Conservation (phyloP, 2,113 vertebrate genomes). For the Mola mola region DNA sequence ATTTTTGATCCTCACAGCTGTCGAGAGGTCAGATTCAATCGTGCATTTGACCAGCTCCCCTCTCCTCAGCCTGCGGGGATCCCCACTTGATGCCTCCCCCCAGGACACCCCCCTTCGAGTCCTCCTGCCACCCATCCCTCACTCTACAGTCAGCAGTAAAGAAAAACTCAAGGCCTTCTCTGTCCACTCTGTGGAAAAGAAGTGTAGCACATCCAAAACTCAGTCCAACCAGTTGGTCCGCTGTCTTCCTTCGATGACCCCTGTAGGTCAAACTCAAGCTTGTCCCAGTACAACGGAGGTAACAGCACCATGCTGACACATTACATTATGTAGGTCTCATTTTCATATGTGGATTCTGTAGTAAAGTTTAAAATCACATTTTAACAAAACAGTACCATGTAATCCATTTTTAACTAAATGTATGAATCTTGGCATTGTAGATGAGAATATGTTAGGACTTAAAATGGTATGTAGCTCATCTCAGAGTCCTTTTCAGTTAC, state of each 20-base stretch:
- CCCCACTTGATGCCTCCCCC: slow-evolving; percentile 61
- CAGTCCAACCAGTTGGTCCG: slow-evolving; percentile 17
- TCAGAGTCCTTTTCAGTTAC: not conserved
- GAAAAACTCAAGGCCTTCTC: slow-evolving; percentile 37
- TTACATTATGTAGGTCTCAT: not conserved
- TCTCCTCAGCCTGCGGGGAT: slow-evolving; percentile 64
- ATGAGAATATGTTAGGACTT: not conserved
- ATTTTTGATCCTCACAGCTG: slow-evolving; percentile 66
- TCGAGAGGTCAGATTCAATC: slow-evolving; percentile 58
- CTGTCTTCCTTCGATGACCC: slow-evolving; percentile 22
- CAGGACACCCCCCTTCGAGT: slow-evolving; percentile 55
- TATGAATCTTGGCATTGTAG: too few relatives aligned
- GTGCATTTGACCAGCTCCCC: slow-evolving; percentile 56
- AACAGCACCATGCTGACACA: slow-evolving; percentile 11
- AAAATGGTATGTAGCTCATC: not conserved
- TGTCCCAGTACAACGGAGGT: slow-evolving; percentile 31
- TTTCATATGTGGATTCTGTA: not conserved
- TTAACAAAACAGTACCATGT: not conserved
- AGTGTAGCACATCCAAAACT: slow-evolving; percentile 23
- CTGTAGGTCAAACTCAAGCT: slow-evolving; percentile 13
- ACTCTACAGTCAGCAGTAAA: slow-evolving; percentile 45
- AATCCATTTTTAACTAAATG: too few relatives aligned
- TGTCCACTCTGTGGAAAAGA: slow-evolving; percentile 47
- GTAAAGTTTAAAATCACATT: slow-evolving; percentile 3
- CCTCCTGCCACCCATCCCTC: slow-evolving; percentile 56